A percentile compares a stretch with the other conserved stretches of the same genome.
phyloP scores from a whole-genome alignment of 2,888 invertebrate species.

The Mantis religiosa region DNA sequence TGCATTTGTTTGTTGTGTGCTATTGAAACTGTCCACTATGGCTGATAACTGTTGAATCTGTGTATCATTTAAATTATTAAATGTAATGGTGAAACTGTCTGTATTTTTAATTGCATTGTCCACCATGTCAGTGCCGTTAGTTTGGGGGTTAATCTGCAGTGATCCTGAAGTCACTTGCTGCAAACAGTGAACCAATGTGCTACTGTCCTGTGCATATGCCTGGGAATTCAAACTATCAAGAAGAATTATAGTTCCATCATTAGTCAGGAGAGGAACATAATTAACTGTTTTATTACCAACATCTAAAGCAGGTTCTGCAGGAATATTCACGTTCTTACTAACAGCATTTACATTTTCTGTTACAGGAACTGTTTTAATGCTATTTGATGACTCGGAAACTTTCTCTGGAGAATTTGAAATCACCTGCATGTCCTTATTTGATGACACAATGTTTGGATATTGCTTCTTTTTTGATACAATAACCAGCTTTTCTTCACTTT shows the following conservation, averaged over 20 bases:
- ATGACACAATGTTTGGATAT: background rate
- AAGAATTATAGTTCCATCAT: background rate
- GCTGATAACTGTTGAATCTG: background rate
- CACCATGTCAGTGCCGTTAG: background rate
- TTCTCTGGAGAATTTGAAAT: background rate
- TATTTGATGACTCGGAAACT: background rate
- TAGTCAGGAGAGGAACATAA: background rate
- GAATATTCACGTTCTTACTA: background rate
- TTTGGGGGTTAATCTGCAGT: background rate
- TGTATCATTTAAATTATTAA: background rate
- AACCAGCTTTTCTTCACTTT: conserved; percentile 10
- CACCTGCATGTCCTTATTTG: background rate
- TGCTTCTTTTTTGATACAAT: background rate
- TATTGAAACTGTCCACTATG: conserved; percentile 1
- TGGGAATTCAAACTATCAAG: background rate
- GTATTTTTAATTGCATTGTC: background rate
- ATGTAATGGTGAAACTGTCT: background rate
- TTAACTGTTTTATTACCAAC: background rate
- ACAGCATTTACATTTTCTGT: background rate
- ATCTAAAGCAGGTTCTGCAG: background rate
- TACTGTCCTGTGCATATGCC: background rate
- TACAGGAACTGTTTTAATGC: background rate
- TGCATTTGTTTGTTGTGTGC: background rate
- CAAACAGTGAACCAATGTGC: background rate
- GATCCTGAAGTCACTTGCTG: background rate